phyloP scores from a whole-genome alignment of 2,888 invertebrate genomes.

The Carpatolechia fugitivella region DNA sequence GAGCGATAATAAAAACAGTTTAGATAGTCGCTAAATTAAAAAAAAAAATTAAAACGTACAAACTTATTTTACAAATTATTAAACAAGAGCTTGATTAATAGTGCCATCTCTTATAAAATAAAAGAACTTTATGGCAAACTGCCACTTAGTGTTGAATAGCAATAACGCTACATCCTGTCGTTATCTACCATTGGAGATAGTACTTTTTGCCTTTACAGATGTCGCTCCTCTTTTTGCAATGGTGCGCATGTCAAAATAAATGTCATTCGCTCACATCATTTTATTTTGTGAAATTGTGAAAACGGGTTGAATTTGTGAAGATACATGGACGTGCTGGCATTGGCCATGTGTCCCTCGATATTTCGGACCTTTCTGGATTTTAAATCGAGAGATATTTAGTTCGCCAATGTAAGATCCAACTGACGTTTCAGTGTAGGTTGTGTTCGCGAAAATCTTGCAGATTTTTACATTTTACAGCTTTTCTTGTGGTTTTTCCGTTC shows the following conservation, averaged over 20 bases:
- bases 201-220: slow-evolving; percentile 34
- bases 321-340: slow-evolving; percentile 50
- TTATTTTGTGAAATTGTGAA: slow-evolving; percentile 68
- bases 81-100: background rate
- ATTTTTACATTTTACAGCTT: slow-evolving; percentile 43
- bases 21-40: too few species aligned
- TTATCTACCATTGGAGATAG: background rate
- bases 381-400: slow-evolving; percentile 21
- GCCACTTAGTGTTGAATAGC: slow-evolving; percentile 39
- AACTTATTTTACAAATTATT: too few species aligned
- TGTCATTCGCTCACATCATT: slow-evolving; percentile 64
- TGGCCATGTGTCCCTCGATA: slow-evolving; percentile 49
- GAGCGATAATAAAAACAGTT: too few species aligned
- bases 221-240: slow-evolving; percentile 39
- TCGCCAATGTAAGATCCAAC: background rate
- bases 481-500: slow-evolving; percentile 46
- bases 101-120: slow-evolving; percentile 6
- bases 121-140: background rate
- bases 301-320: slow-evolving; percentile 64
- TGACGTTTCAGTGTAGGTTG: slow-evolving; percentile 22
- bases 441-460: slow-evolving; percentile 34
- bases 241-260: slow-evolving; percentile 74
- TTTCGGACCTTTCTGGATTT: slow-evolving; percentile 47
- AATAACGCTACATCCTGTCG: background rate
- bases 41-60: too few species aligned